Percentiles rank a stretch among this genome's conserved stretches.
These are phyloP conservation scores for Climacteris rufus DNA, from an alignment of 2,113 vertebrate species.

Conservation along the genomic window DNA sequence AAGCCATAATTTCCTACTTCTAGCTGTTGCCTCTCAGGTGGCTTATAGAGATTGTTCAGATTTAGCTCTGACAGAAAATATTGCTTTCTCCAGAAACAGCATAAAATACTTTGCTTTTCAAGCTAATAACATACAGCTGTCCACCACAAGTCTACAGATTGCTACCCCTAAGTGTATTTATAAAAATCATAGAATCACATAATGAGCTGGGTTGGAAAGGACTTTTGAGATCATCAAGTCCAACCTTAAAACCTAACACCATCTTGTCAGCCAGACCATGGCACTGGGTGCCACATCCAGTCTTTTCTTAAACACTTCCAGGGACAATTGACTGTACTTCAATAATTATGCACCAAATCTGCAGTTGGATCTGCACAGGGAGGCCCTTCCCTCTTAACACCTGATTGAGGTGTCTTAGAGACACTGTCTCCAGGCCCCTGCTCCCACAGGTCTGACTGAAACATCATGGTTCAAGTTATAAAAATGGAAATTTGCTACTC, in stretches of 20 bases:
- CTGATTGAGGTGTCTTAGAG: background rate
- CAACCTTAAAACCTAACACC: no score
- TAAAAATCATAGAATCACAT: background rate
- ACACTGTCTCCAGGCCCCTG: background rate
- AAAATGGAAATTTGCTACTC: background rate
- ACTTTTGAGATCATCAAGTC: no score
- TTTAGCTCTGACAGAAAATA: background rate
- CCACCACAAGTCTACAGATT: background rate
- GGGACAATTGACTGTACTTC: background rate
- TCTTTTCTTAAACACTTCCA: no score
- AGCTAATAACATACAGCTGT: background rate
- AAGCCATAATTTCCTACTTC: background rate
- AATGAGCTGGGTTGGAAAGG: no score
- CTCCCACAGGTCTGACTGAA: background rate
- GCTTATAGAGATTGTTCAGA: background rate
- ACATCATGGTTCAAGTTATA: background rate
- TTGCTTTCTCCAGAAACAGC: background rate
- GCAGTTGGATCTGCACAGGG: background rate
- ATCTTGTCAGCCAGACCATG: no score
- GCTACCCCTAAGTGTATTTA: background rate
- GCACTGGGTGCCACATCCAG: no score
- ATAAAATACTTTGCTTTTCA: background rate
- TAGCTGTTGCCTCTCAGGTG: background rate
- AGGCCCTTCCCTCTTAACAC: background rate
- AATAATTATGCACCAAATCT: background rate